Percentiles rank a stretch among this genome's conserved stretches.
These are phyloP conservation scores for Orgyia antiqua DNA, from an alignment of 2,888 invertebrate genomes.

Conservation along the genomic window DNA sequence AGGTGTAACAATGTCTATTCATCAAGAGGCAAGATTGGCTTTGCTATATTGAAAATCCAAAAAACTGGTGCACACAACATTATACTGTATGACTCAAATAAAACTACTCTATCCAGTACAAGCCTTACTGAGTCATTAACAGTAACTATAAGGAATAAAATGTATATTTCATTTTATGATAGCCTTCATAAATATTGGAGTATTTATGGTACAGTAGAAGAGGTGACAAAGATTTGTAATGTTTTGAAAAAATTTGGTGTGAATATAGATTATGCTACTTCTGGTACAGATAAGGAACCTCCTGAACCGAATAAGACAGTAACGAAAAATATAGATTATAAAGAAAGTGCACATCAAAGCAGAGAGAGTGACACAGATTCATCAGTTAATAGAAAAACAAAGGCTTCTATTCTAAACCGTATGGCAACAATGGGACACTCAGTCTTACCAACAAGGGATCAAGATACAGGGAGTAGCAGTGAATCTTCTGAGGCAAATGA, in stretches of 20 bases:
- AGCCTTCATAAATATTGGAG: conserved; percentile 56
- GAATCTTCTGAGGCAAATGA: conserved; percentile 59
- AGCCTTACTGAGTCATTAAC: conserved; percentile 38
- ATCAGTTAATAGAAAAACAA: conserved; percentile 50
- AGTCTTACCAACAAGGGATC: conserved; percentile 45
- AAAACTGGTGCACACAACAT: conserved; percentile 44
- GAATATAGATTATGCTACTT: conserved; percentile 31
- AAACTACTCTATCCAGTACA: conserved; percentile 51
- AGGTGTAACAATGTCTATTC: conserved; percentile 51
- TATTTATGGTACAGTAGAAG: conserved; percentile 44
- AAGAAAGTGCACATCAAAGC: conserved; percentile 18
- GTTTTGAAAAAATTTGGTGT: conserved; percentile 38
- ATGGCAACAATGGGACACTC: conserved; percentile 69
- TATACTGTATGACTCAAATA: conserved; percentile 58
- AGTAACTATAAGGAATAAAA: conserved; percentile 45
- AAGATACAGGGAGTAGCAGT: conserved; percentile 38
- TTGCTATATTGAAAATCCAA: conserved; percentile 54
- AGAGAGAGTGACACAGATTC: conserved; percentile 60
- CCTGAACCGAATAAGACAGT: conserved; percentile 23
- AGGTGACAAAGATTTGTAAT: conserved; percentile 40
- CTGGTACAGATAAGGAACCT: conserved; percentile 23
- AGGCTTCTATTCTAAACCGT: conserved; percentile 55
- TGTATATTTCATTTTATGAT: conserved; percentile 59
- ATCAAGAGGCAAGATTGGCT: conserved; percentile 55
- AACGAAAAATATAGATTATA: conserved; percentile 1